A percentile compares a stretch with the other conserved stretches of the same genome.
Conservation (phyloP, 2,113 vertebrate genomes). For the Agelaius tricolor region DNA sequence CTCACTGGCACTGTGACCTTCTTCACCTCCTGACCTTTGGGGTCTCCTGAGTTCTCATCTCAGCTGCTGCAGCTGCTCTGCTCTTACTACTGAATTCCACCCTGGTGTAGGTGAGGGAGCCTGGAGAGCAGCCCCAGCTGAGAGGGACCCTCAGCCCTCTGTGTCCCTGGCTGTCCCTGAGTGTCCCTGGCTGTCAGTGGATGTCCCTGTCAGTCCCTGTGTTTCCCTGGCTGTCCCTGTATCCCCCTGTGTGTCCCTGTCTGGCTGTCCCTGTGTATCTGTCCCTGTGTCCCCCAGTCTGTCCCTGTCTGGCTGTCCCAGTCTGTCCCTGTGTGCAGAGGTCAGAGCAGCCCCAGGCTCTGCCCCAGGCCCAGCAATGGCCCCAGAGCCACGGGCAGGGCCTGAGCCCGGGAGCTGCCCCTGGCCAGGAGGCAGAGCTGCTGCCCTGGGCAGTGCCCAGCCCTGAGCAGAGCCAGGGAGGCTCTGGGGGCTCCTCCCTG, state of each 20-base stretch:
- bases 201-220: neutral
- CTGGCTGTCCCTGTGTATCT: too few species aligned
- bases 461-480: neutral
- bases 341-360: neutral
- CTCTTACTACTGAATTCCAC: neutral
- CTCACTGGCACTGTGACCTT: neutral
- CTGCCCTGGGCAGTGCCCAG: neutral
- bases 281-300: too few species aligned
- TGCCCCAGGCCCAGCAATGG: neutral
- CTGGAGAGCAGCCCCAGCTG: neutral
- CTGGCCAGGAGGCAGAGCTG: neutral
- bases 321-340: neutral
- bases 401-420: neutral
- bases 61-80: neutral
- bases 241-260: neutral
- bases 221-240: too few species aligned
- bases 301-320: too few species aligned
- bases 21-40: neutral
- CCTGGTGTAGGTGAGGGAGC: neutral
- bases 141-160: neutral
- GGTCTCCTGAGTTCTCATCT: neutral
- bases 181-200: accelerated
- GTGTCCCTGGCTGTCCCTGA: neutral
- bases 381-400: neutral
- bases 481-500: accelerated